Conservation (phyloP, 2,113 vertebrate genomes). For the Carassius auratus region DNA sequence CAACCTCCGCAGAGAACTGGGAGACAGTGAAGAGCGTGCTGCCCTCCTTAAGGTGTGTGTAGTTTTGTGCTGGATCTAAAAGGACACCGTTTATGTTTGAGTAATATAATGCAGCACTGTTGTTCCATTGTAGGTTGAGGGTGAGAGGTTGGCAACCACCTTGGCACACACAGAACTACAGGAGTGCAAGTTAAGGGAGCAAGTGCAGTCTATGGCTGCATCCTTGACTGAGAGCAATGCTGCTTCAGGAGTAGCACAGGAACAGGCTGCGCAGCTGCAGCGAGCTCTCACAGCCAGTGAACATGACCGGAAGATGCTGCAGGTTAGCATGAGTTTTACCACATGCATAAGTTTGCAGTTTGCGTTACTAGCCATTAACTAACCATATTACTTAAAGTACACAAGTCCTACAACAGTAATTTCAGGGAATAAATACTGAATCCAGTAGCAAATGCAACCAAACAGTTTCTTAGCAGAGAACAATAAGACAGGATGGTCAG, state of each 20-base stretch:
- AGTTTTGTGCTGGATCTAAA: not conserved
- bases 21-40: slow-evolving; percentile 72
- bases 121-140: slow-evolving; percentile 40
- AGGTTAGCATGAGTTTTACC: slow-evolving; percentile 67
- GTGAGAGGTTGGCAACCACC: slow-evolving; percentile 67
- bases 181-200: slow-evolving; percentile 74
- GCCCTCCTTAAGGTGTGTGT: slow-evolving; percentile 63
- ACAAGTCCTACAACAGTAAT: not conserved
- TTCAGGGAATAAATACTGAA: too few relatives aligned
- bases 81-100: not conserved
- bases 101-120: not conserved
- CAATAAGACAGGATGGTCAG: too few relatives aligned
- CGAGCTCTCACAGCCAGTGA: slow-evolving; percentile 73
- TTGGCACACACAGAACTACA: slow-evolving; percentile 73
- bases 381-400: not conserved
- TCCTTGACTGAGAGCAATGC: slow-evolving; percentile 66
- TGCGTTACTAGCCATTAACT: not conserved
- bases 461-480: too few relatives aligned
- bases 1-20: slow-evolving; percentile 70
- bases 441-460: too few relatives aligned
- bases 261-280: slow-evolving; percentile 75
- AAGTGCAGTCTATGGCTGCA: slow-evolving; percentile 70
- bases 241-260: slow-evolving; percentile 68
- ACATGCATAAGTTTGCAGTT: not conserved
- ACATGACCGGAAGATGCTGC: slow-evolving; percentile 75